A percentile compares a stretch with the other conserved stretches of the same genome.
Conservation (phyloP, 2,888 invertebrate genomes). For the Plebejus argus region DNA sequence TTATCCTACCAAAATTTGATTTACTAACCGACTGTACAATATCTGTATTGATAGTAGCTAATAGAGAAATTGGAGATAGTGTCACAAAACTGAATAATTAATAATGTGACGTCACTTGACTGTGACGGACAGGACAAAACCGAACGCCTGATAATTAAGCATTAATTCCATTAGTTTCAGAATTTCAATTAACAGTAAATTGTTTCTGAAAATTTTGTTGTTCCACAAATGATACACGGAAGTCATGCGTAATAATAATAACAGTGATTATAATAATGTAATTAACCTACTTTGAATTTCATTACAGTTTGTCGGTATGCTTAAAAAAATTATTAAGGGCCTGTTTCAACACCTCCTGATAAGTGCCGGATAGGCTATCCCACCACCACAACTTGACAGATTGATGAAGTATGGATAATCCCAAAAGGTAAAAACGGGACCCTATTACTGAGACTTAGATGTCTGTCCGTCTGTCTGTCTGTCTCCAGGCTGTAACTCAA, state of each 20-base stretch:
- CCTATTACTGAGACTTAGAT: too few species aligned
- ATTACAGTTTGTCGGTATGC: background rate
- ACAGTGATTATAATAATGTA: background rate
- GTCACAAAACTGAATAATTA: conserved; percentile 32
- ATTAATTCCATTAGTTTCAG: conserved; percentile 32
- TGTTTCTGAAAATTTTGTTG: conserved; percentile 15
- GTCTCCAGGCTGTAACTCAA: too few species aligned
- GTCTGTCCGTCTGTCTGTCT: too few species aligned
- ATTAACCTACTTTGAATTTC: background rate
- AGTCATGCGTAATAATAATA: background rate
- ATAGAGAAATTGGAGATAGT: conserved; percentile 25
- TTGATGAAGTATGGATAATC: too few species aligned
- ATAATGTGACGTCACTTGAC: conserved; percentile 27
- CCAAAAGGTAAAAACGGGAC: too few species aligned
- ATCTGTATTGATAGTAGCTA: conserved; percentile 24
- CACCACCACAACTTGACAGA: too few species aligned
- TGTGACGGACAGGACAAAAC: conserved; percentile 35
- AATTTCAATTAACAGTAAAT: conserved; percentile 22
- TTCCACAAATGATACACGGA: background rate
- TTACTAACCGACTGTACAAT: conserved; percentile 15
- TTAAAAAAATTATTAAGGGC: too few species aligned
- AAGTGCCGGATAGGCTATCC: too few species aligned
- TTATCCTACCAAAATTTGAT: background rate
- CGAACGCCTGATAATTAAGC: conserved; percentile 31
- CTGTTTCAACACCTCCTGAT: too few species aligned